These are phyloP conservation scores for Pseudochaenichthys georgianus DNA, from an alignment of 2,797 vertebrate species.

Conservation along the genomic window DNA sequence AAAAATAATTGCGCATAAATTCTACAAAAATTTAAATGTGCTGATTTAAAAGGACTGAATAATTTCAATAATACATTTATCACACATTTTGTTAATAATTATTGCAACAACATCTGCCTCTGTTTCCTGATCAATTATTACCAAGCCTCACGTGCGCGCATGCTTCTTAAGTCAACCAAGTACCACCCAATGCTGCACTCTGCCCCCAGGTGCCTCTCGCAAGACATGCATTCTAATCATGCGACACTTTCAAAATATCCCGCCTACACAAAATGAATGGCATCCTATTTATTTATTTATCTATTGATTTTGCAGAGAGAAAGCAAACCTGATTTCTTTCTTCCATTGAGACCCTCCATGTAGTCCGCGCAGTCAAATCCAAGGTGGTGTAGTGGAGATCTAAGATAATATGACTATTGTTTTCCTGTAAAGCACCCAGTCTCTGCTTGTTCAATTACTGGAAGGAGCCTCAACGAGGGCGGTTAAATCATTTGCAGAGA, in stretches of 20 bases:
- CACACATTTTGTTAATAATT: constrained; percentile 59
- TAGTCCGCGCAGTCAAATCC: constrained; percentile 62
- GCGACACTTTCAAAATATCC: constrained; percentile 58
- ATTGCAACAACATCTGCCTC: constrained; percentile 64
- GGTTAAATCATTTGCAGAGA: constrained; percentile 84
- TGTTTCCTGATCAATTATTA: constrained; percentile 86
- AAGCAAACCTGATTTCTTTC: constrained; percentile 62
- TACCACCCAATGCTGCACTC: constrained; percentile 79
- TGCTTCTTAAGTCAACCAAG: constrained; percentile 74
- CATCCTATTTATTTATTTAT: constrained; percentile 19
- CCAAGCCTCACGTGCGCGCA: constrained; percentile 71
- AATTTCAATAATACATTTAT: constrained; percentile 56
- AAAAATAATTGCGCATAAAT: constrained; percentile 51
- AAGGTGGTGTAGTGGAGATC: constrained; percentile 57
- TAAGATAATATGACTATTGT: constrained; percentile 80
- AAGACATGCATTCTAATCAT: constrained; percentile 78
- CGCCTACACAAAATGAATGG: constrained; percentile 58
- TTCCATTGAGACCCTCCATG: constrained; percentile 51
- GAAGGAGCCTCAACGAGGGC: constrained; percentile 79
- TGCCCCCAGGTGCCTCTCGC: constrained; percentile 76
- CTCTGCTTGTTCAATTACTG: constrained; percentile 83
- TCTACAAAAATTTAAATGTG: neutral
- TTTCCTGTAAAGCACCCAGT: constrained; percentile 80
- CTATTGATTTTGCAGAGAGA: constrained; percentile 11
- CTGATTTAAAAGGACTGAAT: neutral